Conservation (phyloP, 2,888 invertebrate genomes). For the Gisinianus flammeolus region DNA sequence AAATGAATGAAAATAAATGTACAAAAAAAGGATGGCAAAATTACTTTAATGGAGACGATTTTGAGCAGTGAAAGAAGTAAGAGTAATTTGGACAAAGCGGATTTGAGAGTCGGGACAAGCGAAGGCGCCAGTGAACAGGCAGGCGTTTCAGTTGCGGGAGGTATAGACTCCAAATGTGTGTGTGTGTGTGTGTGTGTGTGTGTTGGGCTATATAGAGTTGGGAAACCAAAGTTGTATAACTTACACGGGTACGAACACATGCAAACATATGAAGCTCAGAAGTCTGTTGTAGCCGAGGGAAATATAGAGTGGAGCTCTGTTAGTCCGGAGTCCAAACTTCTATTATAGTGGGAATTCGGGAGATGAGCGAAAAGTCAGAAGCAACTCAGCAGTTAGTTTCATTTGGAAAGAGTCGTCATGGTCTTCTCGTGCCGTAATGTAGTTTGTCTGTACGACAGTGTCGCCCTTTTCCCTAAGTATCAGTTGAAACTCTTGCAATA, state of each 20-base stretch:
- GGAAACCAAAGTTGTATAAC: not conserved
- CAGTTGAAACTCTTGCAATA: not conserved
- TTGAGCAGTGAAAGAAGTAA: not conserved
- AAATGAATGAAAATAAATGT: not conserved
- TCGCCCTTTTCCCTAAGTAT: not conserved
- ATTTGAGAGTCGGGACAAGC: constrained; percentile 27
- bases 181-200: not conserved
- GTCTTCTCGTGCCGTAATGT: constrained; percentile 22
- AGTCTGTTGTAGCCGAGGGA: not conserved
- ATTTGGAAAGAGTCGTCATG: constrained; percentile 32
- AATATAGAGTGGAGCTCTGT: not conserved
- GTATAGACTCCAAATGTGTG: not conserved
- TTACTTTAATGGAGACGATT: not conserved
- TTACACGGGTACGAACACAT: not conserved
- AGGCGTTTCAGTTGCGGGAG: constrained; percentile 24
- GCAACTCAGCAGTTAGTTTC: constrained; percentile 23
- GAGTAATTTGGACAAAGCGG: constrained; percentile 19
- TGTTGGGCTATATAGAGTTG: no score
- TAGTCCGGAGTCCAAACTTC: constrained; percentile 10
- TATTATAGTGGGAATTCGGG: constrained; percentile 7
- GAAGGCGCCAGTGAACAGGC: constrained; percentile 43
- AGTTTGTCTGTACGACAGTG: not conserved
- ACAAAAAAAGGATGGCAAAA: not conserved
- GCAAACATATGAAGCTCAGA: not conserved
- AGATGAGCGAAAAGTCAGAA: constrained; percentile 30